Percentiles rank a stretch among this genome's conserved stretches.
These are phyloP conservation scores for Platycnemis pennipes DNA, from an alignment of 2,888 invertebrate genomes.

Conservation along the genomic window DNA sequence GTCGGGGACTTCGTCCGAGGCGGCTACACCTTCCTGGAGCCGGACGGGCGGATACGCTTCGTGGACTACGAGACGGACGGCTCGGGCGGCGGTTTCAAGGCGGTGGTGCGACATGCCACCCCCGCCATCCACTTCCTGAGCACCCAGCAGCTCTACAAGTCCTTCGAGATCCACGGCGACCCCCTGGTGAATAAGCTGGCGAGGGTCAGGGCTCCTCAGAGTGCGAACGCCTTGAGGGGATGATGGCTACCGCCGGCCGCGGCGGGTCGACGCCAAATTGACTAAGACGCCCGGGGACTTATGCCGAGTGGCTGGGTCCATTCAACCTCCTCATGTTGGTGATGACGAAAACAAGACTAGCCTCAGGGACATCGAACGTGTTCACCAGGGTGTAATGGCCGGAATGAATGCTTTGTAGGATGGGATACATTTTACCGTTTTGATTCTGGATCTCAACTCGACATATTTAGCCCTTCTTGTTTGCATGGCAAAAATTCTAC, in stretches of 20 bases:
- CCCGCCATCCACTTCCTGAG: conserved; percentile 52
- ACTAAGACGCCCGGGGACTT: not conserved
- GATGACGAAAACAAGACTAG: not conserved
- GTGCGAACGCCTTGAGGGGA: not conserved
- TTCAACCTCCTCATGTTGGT: not conserved
- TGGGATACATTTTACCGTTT: not conserved
- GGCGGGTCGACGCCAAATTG: not conserved
- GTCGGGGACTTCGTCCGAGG: conserved; percentile 75
- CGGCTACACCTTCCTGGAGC: conserved; percentile 75
- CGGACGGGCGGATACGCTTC: conserved; percentile 75
- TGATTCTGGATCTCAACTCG: not conserved
- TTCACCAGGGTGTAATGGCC: not conserved
- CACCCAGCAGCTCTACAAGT: conserved; percentile 74
- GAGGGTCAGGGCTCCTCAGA: conserved; percentile 6
- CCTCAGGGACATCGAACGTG: conserved; percentile 9
- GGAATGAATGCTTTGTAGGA: not conserved
- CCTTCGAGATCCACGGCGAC: conserved; percentile 65
- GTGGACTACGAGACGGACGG: conserved; percentile 74
- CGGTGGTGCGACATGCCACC: conserved; percentile 73
- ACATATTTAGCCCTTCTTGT: too few species aligned
- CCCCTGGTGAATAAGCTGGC: conserved; percentile 50
- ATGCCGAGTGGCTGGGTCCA: not conserved
- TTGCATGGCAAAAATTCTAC: too few species aligned
- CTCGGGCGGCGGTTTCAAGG: conserved; percentile 74
- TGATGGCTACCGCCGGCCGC: not conserved